Conservation (phyloP, 2,113 vertebrate genomes). For the Rhinoderma darwinii region DNA sequence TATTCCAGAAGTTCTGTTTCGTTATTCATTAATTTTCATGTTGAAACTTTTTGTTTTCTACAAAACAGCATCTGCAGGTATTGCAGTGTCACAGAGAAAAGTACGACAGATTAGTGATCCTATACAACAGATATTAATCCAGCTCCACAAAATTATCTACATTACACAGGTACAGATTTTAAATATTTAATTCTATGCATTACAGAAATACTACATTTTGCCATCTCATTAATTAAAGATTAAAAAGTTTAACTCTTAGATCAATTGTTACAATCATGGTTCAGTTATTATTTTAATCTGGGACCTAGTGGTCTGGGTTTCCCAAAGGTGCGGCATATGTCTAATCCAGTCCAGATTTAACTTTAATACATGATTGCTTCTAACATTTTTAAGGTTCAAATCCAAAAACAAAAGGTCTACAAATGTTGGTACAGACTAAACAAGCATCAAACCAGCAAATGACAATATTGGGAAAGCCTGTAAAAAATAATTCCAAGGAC, state of each 20-base stretch:
- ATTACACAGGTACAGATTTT: constrained; percentile 80
- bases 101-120: constrained; percentile 88
- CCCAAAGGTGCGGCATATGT: neutral
- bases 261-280: neutral
- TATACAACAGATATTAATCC: constrained; percentile 84
- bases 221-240: neutral
- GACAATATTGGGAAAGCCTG: too few species aligned
- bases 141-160: constrained; percentile 91
- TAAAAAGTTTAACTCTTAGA: neutral
- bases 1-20: constrained; percentile 49
- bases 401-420: neutral
- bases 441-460: neutral
- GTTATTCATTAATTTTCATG: neutral
- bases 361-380: neutral
- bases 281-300: neutral
- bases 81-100: constrained; percentile 88
- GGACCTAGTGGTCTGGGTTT: neutral
- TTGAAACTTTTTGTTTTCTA: neutral
- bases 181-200: neutral
- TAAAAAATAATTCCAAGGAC: neutral
- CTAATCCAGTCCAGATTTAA: neutral
- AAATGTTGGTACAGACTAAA: neutral
- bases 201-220: neutral
- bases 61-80: constrained; percentile 75
- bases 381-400: neutral